A percentile compares a stretch with the other conserved stretches of the same genome.
These are phyloP conservation scores for Clarias gariepinus DNA, from an alignment of 2,113 vertebrate species.

Conservation along the genomic window DNA sequence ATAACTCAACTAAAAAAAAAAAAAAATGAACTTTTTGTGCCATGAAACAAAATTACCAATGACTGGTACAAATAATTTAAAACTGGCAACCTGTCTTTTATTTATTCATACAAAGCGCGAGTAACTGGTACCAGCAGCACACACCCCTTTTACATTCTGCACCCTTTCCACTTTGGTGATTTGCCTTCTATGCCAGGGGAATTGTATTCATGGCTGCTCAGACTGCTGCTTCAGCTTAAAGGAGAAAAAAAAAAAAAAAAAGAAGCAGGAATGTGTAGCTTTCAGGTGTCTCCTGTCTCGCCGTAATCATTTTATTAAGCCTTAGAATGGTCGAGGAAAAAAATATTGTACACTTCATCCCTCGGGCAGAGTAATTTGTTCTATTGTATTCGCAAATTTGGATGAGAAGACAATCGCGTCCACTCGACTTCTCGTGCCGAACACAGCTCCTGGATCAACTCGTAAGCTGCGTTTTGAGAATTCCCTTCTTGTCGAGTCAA, in stretches of 20 bases:
- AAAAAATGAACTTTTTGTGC: no score
- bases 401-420: neutral
- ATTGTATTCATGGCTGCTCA: neutral
- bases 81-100: no score
- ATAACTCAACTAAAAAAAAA: no score
- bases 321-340: neutral
- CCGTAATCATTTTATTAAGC: neutral
- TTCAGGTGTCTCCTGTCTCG: neutral
- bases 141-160: neutral
- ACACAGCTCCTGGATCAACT: neutral
- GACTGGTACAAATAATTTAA: no score
- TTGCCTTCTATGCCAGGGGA: neutral
- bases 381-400: no score
- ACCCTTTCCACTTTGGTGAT: neutral
- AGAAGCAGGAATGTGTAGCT: neutral
- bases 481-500: conserved; percentile 14
- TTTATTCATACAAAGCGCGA: neutral
- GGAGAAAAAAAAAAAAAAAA: no score
- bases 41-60: no score
- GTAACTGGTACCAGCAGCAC: neutral
- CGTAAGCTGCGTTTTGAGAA: neutral
- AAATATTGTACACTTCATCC: neutral
- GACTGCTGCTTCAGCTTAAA: neutral
- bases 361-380: neutral
- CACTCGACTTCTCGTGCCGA: neutral